Evolutionary conservation across 2,113 vertebrate species (phyloP).

Genomic region (Callionymus lyra): DNA sequence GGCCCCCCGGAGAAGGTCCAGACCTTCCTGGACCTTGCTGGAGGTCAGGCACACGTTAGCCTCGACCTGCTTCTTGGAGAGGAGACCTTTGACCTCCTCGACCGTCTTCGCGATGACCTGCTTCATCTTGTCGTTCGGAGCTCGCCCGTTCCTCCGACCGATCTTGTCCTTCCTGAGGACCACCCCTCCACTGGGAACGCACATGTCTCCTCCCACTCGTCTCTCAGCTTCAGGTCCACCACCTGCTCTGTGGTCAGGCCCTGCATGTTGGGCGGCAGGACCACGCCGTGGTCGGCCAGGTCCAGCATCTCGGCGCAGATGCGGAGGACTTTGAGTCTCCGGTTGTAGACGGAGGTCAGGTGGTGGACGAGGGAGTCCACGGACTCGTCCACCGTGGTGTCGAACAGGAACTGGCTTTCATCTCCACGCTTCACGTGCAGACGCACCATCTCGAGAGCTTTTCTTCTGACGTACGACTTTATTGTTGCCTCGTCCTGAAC

Average conservation of each 20-base stretch:
- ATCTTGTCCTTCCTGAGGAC: slow-evolving; percentile 78
- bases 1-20: slow-evolving; percentile 86
- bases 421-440: slow-evolving; percentile 84
- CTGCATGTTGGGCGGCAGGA: slow-evolving; percentile 88
- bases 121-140: slow-evolving; percentile 91
- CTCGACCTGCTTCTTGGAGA: slow-evolving; percentile 91
- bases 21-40: slow-evolving; percentile 80
- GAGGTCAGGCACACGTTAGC: slow-evolving; percentile 77
- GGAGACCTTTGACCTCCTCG: slow-evolving; percentile 82
- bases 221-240: slow-evolving; percentile 76
- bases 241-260: slow-evolving; percentile 88
- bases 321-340: slow-evolving; percentile 79
- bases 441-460: slow-evolving; percentile 74
- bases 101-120: slow-evolving; percentile 81
- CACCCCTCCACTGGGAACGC: slow-evolving; percentile 77
- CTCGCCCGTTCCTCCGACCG: slow-evolving; percentile 86
- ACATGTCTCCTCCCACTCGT: slow-evolving; percentile 85
- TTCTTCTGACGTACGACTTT: too few relatives aligned
- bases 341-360: slow-evolving; percentile 75
- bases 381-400: slow-evolving; percentile 47
- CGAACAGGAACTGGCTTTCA: slow-evolving; percentile 84
- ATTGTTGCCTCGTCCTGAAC: too few relatives aligned
- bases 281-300: slow-evolving; percentile 80
- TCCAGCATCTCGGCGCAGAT: slow-evolving; percentile 83
- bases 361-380: slow-evolving; percentile 69